Conservation (phyloP, 2,888 invertebrate species). For the Germaria angustata region DNA sequence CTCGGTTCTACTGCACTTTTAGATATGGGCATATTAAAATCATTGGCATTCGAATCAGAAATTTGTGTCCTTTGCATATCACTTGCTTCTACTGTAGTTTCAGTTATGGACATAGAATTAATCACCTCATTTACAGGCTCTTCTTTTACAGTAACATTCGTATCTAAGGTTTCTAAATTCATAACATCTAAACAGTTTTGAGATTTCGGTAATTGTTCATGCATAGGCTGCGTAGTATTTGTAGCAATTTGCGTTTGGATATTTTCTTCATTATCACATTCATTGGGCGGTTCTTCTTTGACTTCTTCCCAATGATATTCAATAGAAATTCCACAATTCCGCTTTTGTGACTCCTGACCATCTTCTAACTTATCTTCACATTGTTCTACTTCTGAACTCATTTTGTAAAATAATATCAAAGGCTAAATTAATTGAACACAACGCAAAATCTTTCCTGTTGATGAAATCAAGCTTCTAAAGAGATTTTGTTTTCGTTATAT, state of each 20-base stretch:
- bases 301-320: not conserved
- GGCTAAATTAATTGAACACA: no score
- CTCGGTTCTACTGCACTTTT: not conserved
- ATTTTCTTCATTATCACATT: not conserved
- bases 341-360: no score
- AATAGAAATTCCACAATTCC: not conserved
- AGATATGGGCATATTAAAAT: not conserved
- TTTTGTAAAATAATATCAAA: not conserved
- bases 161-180: not conserved
- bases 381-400: not conserved
- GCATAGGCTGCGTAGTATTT: not conserved
- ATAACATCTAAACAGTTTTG: no score
- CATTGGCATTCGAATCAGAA: not conserved
- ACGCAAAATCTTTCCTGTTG: no score
- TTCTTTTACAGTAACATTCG: not conserved
- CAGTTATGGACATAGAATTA: slow-evolving; percentile 25
- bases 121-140: not conserved
- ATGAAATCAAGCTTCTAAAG: no score
- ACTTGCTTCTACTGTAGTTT: not conserved
- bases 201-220: not conserved
- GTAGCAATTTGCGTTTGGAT: not conserved
- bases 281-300: not conserved
- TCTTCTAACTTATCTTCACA: not conserved
- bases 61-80: not conserved
- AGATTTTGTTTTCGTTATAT: no score